Evolutionary conservation across 1,140 invertebrate species (phyloP), one percentile per base, ranked within the genome.

Genomic region (Drosophila serrata): DNA sequence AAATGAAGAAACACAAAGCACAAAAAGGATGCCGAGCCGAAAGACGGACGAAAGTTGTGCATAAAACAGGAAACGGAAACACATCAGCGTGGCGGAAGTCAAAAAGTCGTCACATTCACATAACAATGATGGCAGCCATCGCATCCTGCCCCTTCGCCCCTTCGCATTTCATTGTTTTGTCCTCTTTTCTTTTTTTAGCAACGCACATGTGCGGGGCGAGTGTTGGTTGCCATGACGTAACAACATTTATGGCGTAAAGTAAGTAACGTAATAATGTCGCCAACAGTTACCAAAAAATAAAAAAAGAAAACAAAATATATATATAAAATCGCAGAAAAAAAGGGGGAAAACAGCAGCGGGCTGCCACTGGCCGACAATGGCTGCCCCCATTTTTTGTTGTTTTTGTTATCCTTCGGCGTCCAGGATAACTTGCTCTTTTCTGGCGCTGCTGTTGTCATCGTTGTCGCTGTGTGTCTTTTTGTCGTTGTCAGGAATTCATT

Each of bases 91-190:
- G 90, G 79, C 91, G 91, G 91, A 92, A 92, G 91, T 92, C 75
- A 85, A 88, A 92, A 87, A 92, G 90, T 92, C 90, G 90, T 92
- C 91, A 91, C 91, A 92, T 91, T 86, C 91, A 88, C 86, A 92
- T 91, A 85, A 92, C 90, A 90, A 90, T 92, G 80, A 91, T 91
- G 85, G 61, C 75, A 79, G 69, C 61, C 81, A 58, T 79, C 58
- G 69, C 76, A 64, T 59, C 51, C 65, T 43, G 22, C 57, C 68
- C 19, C 65, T 43, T 17, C 57, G 64, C 19, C 46, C 33, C 51
- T 67, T 45, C 24, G 43, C 24, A 42, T 59, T 35, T 60, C 76
- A 70, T 73, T 82, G 72, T 90, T 77, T 86, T 65, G 48, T 55
- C 60, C 60, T 45, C 65, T 82, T 77, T 81, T 81, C 60, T 45